A percentile compares a stretch with the other conserved stretches of the same genome.
Evolutionary conservation across 2,113 vertebrate species (phyloP).

Genomic region (Nerophis ophidion): DNA sequence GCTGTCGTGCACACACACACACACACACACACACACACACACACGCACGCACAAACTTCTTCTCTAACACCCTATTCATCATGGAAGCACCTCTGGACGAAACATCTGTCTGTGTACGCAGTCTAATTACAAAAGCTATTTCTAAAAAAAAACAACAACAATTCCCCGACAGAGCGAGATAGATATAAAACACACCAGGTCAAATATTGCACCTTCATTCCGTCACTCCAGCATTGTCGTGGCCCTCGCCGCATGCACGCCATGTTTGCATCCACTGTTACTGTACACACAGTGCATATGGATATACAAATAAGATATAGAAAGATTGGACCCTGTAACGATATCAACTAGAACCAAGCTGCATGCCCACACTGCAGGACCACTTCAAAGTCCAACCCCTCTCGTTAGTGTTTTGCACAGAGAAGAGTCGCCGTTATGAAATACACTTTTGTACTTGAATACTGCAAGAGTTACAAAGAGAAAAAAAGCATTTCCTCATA

Average conservation of each 20-base stretch:
- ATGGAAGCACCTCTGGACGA: conserved; percentile 76
- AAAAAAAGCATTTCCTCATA: conserved; percentile 29
- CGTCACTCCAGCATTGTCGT: conserved; percentile 66
- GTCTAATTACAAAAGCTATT: conserved; percentile 27
- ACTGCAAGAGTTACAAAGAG: conserved; percentile 51
- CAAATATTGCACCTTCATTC: conserved; percentile 76
- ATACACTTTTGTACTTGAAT: conserved; percentile 44
- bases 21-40: conserved; percentile 28
- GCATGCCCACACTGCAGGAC: conserved; percentile 51
- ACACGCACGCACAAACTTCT: conserved; percentile 45
- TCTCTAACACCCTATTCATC: conserved; percentile 32
- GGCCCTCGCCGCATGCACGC: conserved; percentile 57
- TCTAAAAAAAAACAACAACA: conserved; percentile 35
- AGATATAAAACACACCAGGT: conserved; percentile 66
- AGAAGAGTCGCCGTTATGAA: conserved; percentile 17
- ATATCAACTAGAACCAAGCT: conserved; percentile 55
- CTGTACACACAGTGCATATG: conserved; percentile 65
- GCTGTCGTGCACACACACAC: conserved; percentile 16
- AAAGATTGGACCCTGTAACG: conserved; percentile 73
- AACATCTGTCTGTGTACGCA: conserved; percentile 31
- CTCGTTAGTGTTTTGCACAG: conserved; percentile 8
- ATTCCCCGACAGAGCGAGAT: conserved; percentile 44
- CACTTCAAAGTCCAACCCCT: not conserved
- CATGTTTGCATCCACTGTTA: conserved; percentile 60
- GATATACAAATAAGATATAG: conserved; percentile 45